Base-by-base conservation (phyloP, 1,140 invertebrate species). In the Calosoma granatense region DNA sequence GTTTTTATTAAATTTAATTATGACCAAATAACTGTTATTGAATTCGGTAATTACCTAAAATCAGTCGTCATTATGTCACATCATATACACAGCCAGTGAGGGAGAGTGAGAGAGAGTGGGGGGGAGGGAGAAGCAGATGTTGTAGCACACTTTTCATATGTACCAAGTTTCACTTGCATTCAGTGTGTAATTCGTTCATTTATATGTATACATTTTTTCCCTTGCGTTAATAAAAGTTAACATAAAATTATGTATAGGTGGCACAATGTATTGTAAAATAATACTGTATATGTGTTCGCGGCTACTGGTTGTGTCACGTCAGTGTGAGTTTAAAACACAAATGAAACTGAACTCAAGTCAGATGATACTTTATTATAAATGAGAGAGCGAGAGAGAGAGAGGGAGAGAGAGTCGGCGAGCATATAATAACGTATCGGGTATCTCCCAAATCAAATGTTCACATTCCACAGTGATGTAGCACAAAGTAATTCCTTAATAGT, bases 391-490 rank as follows among this genome's bases (percentile, higher is more conserved):
- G 26, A n/a, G 26, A 36, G 26, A 36, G 26, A n/a, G n/a, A n/a
- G 41, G 17, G 15, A 47, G 15, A 6, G 41, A 6, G 6, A 36
- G 26, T 6, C 6, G n/a, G 26, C 6, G 26, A 52, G 39, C 17
- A 22, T 52, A 58, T 54, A 59, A 54, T 30, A 60, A 55, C 39
- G 58, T 64, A 63, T 65, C 62, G 54, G 54, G 53, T 66, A 61
- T 64, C 63, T 56, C n/a, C 62, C 51, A 67, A 66, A 63, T 63
- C 64, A 66, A 67, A 65, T 65, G 61, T 67, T 63, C 65, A 65
- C 64, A 66, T 67, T 67, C 64, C 57, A 61, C 57, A 43, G 60
- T 65, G 64, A 66, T 63, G 63, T 61, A 62, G 65, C 65, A 65
- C 57, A 66, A 68, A 65, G 64, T 63, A 64, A 62, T 66, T 62